Percentiles rank a stretch among this genome's conserved stretches.
phyloP scores from a whole-genome alignment of 2,888 invertebrate genomes.

The Agonum fuliginosum region DNA sequence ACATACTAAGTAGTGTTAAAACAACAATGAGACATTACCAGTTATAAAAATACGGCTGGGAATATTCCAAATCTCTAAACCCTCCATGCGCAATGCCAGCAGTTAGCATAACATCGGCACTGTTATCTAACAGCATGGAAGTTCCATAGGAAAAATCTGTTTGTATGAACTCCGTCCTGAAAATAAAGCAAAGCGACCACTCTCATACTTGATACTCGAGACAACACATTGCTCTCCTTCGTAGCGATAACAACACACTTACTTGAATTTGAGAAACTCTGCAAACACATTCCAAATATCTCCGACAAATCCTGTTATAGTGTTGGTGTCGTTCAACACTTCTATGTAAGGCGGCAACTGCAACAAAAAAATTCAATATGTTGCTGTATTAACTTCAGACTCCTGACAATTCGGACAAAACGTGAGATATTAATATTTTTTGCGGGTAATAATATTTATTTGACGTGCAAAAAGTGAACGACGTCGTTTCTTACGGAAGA shows the following conservation, averaged over 20 bases:
- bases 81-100: constrained; percentile 66
- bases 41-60: constrained; percentile 69
- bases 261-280: constrained; percentile 70
- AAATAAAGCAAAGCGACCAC: constrained; percentile 51
- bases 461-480: background rate
- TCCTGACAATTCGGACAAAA: background rate
- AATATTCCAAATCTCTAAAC: constrained; percentile 66
- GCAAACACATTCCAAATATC: constrained; percentile 71
- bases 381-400: background rate
- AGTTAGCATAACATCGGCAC: constrained; percentile 68
- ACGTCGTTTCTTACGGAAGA: background rate
- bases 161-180: constrained; percentile 65
- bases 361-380: constrained; percentile 2
- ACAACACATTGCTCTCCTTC: constrained; percentile 31
- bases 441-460: background rate
- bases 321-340: constrained; percentile 65
- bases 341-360: constrained; percentile 70
- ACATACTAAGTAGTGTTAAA: background rate
- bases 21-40: constrained; percentile 68
- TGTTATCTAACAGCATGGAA: constrained; percentile 64
- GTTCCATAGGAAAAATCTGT: constrained; percentile 67
- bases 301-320: constrained; percentile 71
- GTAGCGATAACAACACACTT: constrained; percentile 59
- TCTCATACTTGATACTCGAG: background rate
- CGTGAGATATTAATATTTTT: background rate